Conservation (phyloP, 2,888 invertebrate genomes). For the Acronicta leporina region DNA sequence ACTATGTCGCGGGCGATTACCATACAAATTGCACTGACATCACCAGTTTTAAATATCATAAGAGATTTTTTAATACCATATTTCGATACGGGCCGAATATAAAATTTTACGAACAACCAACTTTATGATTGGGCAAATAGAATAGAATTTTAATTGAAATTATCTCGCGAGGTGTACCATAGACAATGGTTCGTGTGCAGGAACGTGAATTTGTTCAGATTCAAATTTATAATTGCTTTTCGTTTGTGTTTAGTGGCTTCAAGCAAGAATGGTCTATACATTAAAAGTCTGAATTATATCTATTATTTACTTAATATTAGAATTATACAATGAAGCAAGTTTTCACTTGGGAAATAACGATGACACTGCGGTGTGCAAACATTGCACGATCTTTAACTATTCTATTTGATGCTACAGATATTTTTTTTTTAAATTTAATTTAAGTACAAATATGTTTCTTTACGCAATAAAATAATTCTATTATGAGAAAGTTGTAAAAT, state of each 20-base stretch:
- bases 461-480: too few relatives aligned
- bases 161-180: conserved; percentile 32
- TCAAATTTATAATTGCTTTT: conserved; percentile 49
- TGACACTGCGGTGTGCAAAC: conserved; percentile 5
- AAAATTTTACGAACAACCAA: conserved; percentile 40
- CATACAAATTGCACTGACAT: conserved; percentile 52
- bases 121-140: conserved; percentile 42
- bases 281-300: background rate
- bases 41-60: conserved; percentile 23
- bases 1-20: conserved; percentile 46
- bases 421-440: background rate
- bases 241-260: conserved; percentile 18
- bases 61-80: conserved; percentile 44
- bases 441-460: too few relatives aligned
- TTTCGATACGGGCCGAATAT: conserved; percentile 39
- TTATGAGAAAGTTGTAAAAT: background rate
- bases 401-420: conserved; percentile 11
- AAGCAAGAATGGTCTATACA: conserved; percentile 17
- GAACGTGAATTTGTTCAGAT: conserved; percentile 21
- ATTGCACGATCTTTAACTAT: conserved; percentile 20
- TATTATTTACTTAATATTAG: background rate
- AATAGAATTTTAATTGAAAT: conserved; percentile 58
- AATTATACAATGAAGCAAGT: conserved; percentile 2
- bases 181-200: conserved; percentile 42
- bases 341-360: conserved; percentile 36